These are phyloP conservation scores for Sturnira hondurensis DNA, from an alignment of 2,113 vertebrate species.

Conservation along the genomic window DNA sequence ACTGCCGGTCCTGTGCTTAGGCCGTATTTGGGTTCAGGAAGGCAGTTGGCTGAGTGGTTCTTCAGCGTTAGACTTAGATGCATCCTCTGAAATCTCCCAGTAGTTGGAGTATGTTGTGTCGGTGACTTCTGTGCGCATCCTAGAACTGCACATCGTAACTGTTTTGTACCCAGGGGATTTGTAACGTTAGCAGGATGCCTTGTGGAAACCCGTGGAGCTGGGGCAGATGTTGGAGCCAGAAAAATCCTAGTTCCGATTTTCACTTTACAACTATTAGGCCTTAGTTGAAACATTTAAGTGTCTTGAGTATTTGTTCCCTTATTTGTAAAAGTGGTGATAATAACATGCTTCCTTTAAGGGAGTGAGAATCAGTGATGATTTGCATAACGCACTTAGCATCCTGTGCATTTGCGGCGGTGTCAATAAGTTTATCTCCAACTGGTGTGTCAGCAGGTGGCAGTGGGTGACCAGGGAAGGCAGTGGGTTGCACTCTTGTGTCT, in stretches of 20 bases:
- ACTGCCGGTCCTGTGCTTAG: neutral
- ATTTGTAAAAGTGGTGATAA: neutral
- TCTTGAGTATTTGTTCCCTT: neutral
- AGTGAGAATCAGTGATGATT: neutral
- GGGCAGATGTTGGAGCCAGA: neutral
- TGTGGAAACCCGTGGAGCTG: neutral
- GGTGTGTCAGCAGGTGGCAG: neutral
- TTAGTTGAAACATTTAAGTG: neutral
- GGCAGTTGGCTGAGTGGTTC: neutral
- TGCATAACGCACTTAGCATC: neutral
- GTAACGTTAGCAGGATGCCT: neutral
- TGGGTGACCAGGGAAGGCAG: fast-evolving
- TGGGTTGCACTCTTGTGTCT: neutral
- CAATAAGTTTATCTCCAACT: neutral
- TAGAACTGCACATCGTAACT: neutral
- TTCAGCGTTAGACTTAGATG: neutral
- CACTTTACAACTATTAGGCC: neutral
- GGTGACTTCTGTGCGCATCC: neutral
- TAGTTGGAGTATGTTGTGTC: neutral
- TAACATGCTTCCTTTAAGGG: neutral
- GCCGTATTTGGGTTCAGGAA: neutral
- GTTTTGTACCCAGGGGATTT: neutral
- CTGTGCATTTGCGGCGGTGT: neutral
- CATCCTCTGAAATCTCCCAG: neutral
- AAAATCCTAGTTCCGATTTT: neutral